These are phyloP conservation scores for Pteromalus puparum DNA, from an alignment of 1,140 invertebrate genomes.

Conservation along the genomic window DNA sequence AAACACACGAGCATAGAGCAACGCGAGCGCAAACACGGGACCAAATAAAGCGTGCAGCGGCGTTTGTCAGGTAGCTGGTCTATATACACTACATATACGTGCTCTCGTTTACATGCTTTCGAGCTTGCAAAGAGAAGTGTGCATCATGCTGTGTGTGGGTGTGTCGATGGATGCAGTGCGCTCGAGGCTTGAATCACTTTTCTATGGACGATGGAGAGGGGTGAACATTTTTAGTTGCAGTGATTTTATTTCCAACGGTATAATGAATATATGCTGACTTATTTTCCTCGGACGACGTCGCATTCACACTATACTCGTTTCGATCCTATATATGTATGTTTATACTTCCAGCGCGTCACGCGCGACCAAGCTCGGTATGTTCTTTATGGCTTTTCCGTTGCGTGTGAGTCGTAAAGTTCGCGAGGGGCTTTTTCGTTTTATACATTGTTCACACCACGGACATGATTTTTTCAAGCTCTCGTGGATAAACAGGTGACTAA, in stretches of 20 bases:
- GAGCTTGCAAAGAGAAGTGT: not conserved
- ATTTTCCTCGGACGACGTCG: not conserved
- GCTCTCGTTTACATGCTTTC: not conserved
- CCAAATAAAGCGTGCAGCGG: not conserved
- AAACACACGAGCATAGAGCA: not conserved
- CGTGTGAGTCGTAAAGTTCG: constrained; percentile 23
- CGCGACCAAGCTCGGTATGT: not conserved
- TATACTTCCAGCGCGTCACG: not conserved
- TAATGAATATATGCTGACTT: not conserved
- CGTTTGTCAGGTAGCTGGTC: too few relatives aligned
- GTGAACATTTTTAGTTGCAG: not conserved
- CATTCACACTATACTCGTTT: not conserved
- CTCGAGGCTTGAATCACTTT: not conserved
- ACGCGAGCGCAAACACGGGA: not conserved
- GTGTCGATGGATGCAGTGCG: not conserved
- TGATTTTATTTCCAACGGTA: not conserved
- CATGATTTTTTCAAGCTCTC: not conserved
- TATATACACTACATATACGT: not conserved
- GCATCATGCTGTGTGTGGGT: not conserved
- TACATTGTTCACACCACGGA: not conserved
- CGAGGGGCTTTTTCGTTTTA: constrained; percentile 15
- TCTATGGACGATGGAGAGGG: not conserved
- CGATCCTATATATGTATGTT: not conserved
- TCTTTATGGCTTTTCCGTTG: constrained; percentile 42
- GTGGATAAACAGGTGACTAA: not conserved